Percentiles rank a stretch among this genome's conserved stretches.
These are phyloP conservation scores for Heliothis subflexa DNA, from an alignment of 1,140 invertebrate genomes.

Conservation along the genomic window DNA sequence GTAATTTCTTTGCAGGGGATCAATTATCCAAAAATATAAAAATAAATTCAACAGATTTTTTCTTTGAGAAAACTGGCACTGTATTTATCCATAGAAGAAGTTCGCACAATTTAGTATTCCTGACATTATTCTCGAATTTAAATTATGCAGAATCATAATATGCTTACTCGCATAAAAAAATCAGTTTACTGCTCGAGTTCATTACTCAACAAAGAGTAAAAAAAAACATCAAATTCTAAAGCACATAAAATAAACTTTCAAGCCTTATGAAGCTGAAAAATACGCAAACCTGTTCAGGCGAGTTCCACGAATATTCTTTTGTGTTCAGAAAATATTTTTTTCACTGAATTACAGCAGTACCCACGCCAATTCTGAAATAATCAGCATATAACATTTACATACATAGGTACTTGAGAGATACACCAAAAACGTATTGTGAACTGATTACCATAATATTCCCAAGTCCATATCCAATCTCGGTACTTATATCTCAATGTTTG, in stretches of 20 bases:
- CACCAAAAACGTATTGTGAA: constrained; percentile 24
- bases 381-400: constrained; percentile 38
- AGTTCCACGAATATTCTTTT: constrained; percentile 11
- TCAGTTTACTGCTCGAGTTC: too few relatives aligned
- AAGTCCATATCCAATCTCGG: constrained; percentile 53
- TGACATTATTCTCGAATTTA: not conserved
- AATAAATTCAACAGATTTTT: too few relatives aligned
- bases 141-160: not conserved
- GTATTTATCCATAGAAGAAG: too few relatives aligned
- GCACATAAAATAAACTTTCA: too few relatives aligned
- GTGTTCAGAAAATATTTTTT: constrained; percentile 24
- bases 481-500: constrained; percentile 53
- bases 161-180: too few relatives aligned
- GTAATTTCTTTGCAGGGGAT: too few relatives aligned
- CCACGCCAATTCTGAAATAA: constrained; percentile 24
- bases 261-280: not conserved
- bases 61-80: too few relatives aligned
- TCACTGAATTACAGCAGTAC: constrained; percentile 8
- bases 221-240: too few relatives aligned
- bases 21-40: too few relatives aligned
- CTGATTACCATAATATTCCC: constrained; percentile 46
- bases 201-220: too few relatives aligned
- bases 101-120: not conserved
- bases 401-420: constrained; percentile 1
- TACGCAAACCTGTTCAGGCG: not conserved